Conservation (phyloP, 2,113 vertebrate species). For the Macrotis lagotis region DNA sequence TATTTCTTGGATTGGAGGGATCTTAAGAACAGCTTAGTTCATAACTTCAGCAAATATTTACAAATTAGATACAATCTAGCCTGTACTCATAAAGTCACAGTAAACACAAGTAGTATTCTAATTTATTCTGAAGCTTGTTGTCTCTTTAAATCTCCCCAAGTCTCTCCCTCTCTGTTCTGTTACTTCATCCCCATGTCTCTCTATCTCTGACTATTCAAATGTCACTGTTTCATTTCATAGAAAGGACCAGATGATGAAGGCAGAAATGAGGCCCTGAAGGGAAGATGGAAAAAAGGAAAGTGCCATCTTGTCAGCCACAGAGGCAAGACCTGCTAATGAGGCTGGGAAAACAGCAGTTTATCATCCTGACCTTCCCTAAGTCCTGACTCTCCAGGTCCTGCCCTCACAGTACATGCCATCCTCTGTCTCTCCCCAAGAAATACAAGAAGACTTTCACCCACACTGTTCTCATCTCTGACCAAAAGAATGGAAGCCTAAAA, state of each 20-base stretch:
- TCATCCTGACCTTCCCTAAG: background rate
- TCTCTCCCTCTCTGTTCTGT: background rate
- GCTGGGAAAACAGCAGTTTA: background rate
- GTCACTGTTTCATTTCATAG: background rate
- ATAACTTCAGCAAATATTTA: background rate
- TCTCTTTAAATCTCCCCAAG: background rate
- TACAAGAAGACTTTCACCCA: background rate
- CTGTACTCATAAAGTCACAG: background rate
- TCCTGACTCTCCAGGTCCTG: background rate
- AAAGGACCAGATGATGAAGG: background rate
- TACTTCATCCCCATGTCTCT: background rate
- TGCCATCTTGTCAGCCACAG: background rate
- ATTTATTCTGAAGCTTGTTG: background rate
- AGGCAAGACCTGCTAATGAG: background rate
- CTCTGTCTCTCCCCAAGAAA: background rate
- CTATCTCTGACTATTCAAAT: background rate
- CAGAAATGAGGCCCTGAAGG: background rate
- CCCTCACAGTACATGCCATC: background rate
- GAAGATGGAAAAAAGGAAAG: background rate
- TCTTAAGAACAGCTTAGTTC: background rate
- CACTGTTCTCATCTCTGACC: background rate
- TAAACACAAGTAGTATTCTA: background rate
- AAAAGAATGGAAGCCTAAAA: background rate
- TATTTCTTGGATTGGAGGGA: background rate
- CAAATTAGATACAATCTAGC: background rate